Evolutionary conservation across 2,113 vertebrate species (phyloP), one percentile per base, ranked within the genome.

Genomic region (Lampris megalopsis): DNA sequence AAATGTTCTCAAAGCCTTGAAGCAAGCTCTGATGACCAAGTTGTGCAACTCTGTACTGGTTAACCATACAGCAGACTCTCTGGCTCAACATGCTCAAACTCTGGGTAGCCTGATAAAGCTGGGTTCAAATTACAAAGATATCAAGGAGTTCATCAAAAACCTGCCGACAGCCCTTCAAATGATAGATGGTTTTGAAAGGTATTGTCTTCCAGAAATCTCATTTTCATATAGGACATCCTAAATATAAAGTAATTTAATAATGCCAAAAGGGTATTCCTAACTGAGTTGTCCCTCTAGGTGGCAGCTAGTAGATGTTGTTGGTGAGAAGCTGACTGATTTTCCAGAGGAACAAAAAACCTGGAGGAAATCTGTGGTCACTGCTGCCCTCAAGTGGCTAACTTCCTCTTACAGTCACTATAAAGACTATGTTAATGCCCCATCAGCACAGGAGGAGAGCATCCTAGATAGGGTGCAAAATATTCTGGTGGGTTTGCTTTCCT

Each of bases 301-400:
- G 97, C 62, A 79, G 0, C 76, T 99, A 56, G 95, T 95, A 4
- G 96, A 98, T 68, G 82, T 94, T 0, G 9, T 99, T 73, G 91
- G 89, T 1, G 85, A 90, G 24, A 91, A 89, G 43, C 92, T 98
- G 76, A 74, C 82, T 9, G 87, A 80, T 56, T 89, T 80, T 0
- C 88, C 85, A 13, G 91, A 92, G 57, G 81, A 94, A 63, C 77
- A 92, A 47, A 77, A 11, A 24, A 86, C 83, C 37, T 99, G 97
- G 97, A 95, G 79, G 63, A 96, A 80, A 75, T 11, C 45, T 9
- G 89, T 98, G 2, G 67, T 96, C 11, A 52, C 84, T 43, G 92
- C 94, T 66, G 96, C 96, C 68, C 59, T 97, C 2, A 93, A 86
- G 70, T 96, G 95, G 82, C 91, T 98, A 63, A 62, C 81, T 0